Percentiles rank a stretch among this genome's conserved stretches.
These are phyloP conservation scores for Coptotermes formosanus DNA, from an alignment of 1,140 invertebrate genomes.

Conservation along the genomic window DNA sequence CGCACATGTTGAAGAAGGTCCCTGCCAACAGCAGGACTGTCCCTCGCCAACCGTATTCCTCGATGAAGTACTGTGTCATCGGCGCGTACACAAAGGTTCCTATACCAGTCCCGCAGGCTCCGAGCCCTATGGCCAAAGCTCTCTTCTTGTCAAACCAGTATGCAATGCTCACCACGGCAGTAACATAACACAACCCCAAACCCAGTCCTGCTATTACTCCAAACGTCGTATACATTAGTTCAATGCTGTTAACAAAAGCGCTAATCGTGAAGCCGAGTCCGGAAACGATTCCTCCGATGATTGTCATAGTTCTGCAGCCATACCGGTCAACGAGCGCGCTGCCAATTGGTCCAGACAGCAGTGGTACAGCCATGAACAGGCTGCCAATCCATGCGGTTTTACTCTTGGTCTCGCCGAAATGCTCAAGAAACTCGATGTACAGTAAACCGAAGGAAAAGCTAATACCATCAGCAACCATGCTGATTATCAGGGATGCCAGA, in stretches of 20 bases:
- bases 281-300: conserved; percentile 47
- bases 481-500: conserved; percentile 76
- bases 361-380: conserved; percentile 82
- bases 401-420: conserved; percentile 78
- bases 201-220: conserved; percentile 83
- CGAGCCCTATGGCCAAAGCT: conserved; percentile 87
- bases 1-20: conserved; percentile 82
- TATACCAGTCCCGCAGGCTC: conserved; percentile 85
- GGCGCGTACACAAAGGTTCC: conserved; percentile 86
- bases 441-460: conserved; percentile 91
- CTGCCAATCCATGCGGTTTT: conserved; percentile 87
- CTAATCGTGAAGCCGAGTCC: conserved; percentile 78
- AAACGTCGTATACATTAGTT: conserved; percentile 81
- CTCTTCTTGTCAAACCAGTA: conserved; percentile 95
- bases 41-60: conserved; percentile 83
- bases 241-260: conserved; percentile 67
- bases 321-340: conserved; percentile 79
- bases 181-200: conserved; percentile 83
- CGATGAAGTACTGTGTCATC: conserved; percentile 67
- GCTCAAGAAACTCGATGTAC: conserved; percentile 80
- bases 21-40: conserved; percentile 79
- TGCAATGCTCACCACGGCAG: conserved; percentile 88
- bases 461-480: conserved; percentile 93
- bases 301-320: conserved; percentile 34
- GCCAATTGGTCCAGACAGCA: conserved; percentile 82